These are phyloP conservation scores for Platysternon megacephalum DNA, from an alignment of 2,113 vertebrate species.

Conservation along the genomic window DNA sequence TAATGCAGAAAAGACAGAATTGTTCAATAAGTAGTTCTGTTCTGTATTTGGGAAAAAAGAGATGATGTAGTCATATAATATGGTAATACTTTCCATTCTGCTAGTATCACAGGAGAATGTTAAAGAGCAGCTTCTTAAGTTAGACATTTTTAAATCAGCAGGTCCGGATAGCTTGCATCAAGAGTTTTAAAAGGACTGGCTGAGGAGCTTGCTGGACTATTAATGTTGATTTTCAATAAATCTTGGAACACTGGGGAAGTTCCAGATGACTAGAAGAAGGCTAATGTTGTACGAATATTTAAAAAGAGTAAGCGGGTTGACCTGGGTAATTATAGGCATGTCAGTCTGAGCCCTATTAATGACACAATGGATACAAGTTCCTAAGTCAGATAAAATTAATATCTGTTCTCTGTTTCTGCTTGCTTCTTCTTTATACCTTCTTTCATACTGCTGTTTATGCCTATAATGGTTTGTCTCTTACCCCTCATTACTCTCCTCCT, in stretches of 20 bases:
- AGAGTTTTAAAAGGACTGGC: not conserved
- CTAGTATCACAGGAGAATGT: not conserved
- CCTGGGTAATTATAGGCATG: not conserved
- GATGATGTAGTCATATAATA: not conserved
- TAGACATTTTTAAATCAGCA: not conserved
- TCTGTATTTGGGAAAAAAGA: not conserved
- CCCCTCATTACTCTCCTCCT: not conserved
- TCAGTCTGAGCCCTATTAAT: not conserved
- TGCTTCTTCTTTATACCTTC: not conserved
- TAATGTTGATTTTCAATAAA: not conserved
- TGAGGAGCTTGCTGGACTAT: not conserved
- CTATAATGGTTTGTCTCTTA: not conserved
- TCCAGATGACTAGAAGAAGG: not conserved
- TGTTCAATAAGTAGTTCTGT: not conserved
- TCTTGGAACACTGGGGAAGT: not conserved
- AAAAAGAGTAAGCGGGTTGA: not conserved
- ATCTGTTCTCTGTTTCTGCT: not conserved
- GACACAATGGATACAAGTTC: not conserved
- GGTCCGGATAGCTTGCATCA: not conserved
- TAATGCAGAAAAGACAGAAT: not conserved
- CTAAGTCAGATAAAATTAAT: not conserved
- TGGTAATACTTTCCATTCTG: not conserved
- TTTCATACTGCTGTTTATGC: fast-evolving
- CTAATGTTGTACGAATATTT: not conserved
- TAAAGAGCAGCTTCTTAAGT: not conserved